Base-by-base conservation (phyloP, 2,888 invertebrate genomes). In the Melanargia galathea region DNA sequence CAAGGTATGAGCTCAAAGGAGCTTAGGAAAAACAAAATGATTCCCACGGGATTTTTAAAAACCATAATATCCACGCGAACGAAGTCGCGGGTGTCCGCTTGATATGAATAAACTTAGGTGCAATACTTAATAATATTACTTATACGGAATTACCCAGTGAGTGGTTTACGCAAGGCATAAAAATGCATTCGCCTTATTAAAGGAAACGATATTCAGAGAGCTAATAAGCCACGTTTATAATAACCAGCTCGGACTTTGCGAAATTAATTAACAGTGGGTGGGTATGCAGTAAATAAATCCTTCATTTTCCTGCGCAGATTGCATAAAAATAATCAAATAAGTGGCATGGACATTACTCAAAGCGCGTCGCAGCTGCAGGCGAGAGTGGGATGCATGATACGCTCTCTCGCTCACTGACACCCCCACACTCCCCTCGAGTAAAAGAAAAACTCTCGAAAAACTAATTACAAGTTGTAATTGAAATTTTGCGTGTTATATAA, bases 391-490 rank as follows among this genome's bases (percentile, higher is more conserved):
- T 60, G 70, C 67, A 67, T 57, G 61, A 61, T 70, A 54, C 56
- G 66, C 40, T 69, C 61, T 84, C 83, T 74, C 79, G 58, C 77
- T 87, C 82, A 54, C 79, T 71, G 87, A 65, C 75, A 75, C 82
- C 84, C 77, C 85, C 85, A 81, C 84, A 75, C 80, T 45, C 79
- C 88, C 86, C 86, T 84, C 83, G 83, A 83, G 84, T 85, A 89
- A 90, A 92, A 92, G 92, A 92, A 92, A 92, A 92, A 92, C 91
- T 92, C 92, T 90, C 91, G 86, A 92, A 92, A 92, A 92, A 92
- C 92, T 92, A 92, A 92, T 92, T 92, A 92, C 92, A 92, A 92
- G 84, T 92, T 92, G 92, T 92, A 92, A 92, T 92, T 92, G 92
- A 92, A 92, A 92, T 92, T 92, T 92, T 92, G 91, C 92, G 92